Conservation (phyloP, 2,888 invertebrate species). For the Abrostola tripartita region DNA sequence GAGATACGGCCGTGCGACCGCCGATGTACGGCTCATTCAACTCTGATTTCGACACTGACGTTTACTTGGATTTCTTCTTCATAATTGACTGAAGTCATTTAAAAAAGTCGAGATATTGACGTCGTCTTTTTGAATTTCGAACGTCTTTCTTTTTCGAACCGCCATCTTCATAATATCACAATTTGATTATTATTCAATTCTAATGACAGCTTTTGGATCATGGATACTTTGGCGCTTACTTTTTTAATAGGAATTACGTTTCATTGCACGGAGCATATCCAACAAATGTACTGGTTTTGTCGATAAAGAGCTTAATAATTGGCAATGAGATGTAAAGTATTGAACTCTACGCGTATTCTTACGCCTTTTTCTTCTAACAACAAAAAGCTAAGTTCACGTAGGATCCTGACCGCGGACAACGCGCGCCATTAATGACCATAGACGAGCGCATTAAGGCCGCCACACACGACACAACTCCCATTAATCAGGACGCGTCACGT, state of each 20-base stretch:
- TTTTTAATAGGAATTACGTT: slow-evolving; percentile 22
- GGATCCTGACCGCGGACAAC: slow-evolving; percentile 71
- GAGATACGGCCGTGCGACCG: slow-evolving; percentile 82
- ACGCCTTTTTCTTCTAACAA: too few relatives aligned
- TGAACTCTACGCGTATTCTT: background rate
- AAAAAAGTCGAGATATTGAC: slow-evolving; percentile 45
- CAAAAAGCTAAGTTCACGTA: slow-evolving; percentile 13
- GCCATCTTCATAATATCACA: slow-evolving; percentile 28
- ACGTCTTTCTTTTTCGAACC: slow-evolving; percentile 20
- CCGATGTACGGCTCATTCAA: slow-evolving; percentile 78
- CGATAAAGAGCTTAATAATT: background rate
- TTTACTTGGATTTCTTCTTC: slow-evolving; percentile 64
- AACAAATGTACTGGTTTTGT: background rate
- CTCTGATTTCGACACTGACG: slow-evolving; percentile 69
- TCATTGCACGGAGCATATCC: slow-evolving; percentile 14
- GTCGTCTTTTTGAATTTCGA: slow-evolving; percentile 30
- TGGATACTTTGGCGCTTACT: slow-evolving; percentile 10
- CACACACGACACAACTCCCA: slow-evolving; percentile 71
- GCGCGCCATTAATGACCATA: slow-evolving; percentile 67
- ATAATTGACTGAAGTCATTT: slow-evolving; percentile 64
- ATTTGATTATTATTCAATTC: slow-evolving; percentile 34
- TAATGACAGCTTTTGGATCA: slow-evolving; percentile 18
- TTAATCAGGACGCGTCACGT: slow-evolving; percentile 78
- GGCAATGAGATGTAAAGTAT: background rate
- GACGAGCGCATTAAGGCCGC: slow-evolving; percentile 69